phyloP scores from a whole-genome alignment of 1,140 invertebrate species.

The Carposina sasakii region DNA sequence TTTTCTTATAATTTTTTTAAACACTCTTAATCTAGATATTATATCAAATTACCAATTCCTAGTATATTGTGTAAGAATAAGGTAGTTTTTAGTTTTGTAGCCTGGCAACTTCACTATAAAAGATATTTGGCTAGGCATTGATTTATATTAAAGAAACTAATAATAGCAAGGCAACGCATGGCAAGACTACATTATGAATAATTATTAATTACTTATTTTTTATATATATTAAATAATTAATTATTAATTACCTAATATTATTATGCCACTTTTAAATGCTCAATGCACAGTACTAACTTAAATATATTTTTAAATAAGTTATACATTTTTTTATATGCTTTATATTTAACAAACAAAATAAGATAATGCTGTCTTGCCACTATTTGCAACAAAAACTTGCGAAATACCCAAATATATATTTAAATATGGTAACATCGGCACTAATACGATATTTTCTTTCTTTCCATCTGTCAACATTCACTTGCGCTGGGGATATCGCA shows the following conservation, averaged over 20 bases:
- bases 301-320: constrained; percentile 1
- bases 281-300: too few relatives aligned
- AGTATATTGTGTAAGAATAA: too few relatives aligned
- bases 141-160: too few relatives aligned
- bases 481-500: constrained; percentile 60
- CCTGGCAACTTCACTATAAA: too few relatives aligned
- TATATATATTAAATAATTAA: constrained; percentile 1
- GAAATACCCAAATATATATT: constrained; percentile 11
- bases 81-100: too few relatives aligned
- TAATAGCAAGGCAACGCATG: too few relatives aligned
- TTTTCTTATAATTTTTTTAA: too few relatives aligned
- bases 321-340: constrained; percentile 2
- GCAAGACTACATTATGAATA: constrained; percentile 47
- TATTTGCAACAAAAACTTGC: neutral
- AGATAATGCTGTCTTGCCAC: constrained; percentile 50
- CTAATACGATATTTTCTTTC: constrained; percentile 64
- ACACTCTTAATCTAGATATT: too few relatives aligned
- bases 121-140: too few relatives aligned
- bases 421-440: constrained; percentile 35
- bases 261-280: too few relatives aligned
- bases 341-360: constrained; percentile 24
- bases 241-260: too few relatives aligned
- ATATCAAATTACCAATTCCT: too few relatives aligned
- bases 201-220: neutral
- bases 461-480: constrained; percentile 67